Percentiles rank a stretch among this genome's conserved stretches.
These are phyloP conservation scores for Mobula hypostoma DNA, from an alignment of 2,113 vertebrate species.

Conservation along the genomic window DNA sequence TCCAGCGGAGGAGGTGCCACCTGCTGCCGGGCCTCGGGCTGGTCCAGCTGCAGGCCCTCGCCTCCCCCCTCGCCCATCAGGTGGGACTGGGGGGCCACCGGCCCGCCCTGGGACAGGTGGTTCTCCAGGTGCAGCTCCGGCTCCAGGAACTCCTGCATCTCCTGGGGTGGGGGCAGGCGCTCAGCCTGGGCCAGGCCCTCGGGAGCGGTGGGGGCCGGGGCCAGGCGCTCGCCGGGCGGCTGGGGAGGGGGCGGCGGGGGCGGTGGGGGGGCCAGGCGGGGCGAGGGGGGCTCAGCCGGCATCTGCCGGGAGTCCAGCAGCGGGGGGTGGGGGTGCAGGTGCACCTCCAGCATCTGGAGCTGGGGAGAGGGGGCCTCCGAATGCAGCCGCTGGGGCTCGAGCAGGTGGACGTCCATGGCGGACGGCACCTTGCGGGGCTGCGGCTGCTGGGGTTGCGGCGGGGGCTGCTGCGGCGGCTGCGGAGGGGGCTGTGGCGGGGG, in stretches of 20 bases:
- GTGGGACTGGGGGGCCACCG: constrained; percentile 48
- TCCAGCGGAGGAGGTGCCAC: constrained; percentile 48
- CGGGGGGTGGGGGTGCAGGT: constrained; percentile 53
- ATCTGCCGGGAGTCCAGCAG: constrained; percentile 44
- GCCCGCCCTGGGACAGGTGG: constrained; percentile 44
- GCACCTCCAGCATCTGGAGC: constrained; percentile 39
- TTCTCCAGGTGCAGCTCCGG: constrained; percentile 49
- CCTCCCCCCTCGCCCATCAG: constrained; percentile 43
- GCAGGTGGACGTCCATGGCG: constrained; percentile 65
- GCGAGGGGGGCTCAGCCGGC: background rate
- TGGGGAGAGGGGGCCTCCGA: constrained; percentile 58
- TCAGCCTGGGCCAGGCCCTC: constrained; percentile 45
- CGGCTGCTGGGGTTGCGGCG: constrained; percentile 42
- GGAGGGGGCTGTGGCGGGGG: constrained; percentile 35
- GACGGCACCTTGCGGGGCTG: constrained; percentile 42
- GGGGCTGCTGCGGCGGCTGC: constrained; percentile 43
- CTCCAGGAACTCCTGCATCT: constrained; percentile 45
- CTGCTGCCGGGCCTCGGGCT: constrained; percentile 44
- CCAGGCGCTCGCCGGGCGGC: constrained; percentile 38
- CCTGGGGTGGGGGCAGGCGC: constrained; percentile 50
- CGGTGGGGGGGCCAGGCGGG: constrained; percentile 13
- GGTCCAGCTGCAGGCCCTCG: constrained; percentile 43
- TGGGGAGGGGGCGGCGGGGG: constrained; percentile 40
- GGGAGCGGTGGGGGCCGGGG: constrained; percentile 43
- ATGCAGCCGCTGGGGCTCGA: constrained; percentile 55